Evolutionary conservation across 2,113 vertebrate genomes (phyloP), one percentile per base, ranked within the genome.

Genomic region (Rhombomys opimus): DNA sequence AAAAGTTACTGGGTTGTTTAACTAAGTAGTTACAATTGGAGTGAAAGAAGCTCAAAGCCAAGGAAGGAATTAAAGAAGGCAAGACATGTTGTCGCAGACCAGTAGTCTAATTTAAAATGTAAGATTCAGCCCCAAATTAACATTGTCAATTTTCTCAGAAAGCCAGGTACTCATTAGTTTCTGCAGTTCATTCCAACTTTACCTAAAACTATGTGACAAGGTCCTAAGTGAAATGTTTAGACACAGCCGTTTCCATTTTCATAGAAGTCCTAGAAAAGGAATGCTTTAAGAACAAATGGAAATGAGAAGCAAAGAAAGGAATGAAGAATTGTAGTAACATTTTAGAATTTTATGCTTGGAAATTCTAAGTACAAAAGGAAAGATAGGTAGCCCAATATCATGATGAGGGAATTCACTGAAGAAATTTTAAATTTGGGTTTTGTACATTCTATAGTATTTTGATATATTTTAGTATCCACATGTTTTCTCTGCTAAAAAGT

Each of bases 311-410:
- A 65, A 30, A 25, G 15, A 46, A 91, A 84, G 7, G 5, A 17
- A n/a, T 63, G 30, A 52, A 85, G 14, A 46, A 17, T 41, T 23
- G 65, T 20, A 92, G 11, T 17, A 46, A 12, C 25, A 68, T 67
- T 90, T 95, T n/a, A 30, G 2, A 1, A 14, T 70, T n/a, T 12
- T 72, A 14, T 52, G 3, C 54, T 18, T 30, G 5, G 50, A 87
- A 41, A 32, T 0, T 70, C 20, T 41, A 78, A 1, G 30, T 23
- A 61, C 23, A 38, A 18, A 65, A 30, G 3, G 50, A 32, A 50
- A 59, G 2, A 14, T 8, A 92, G 18, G 1, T 18, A 63, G 23
- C 25, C 7, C 30, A 27, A 1, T 68, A 11, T 0, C 4, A 3
- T 3, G n/a, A 65, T 5, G 70, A 87, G 18, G 65, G 11, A 91